Evolutionary conservation across 2,113 vertebrate genomes (phyloP).

Genomic region (Mionectes macconnelli): DNA sequence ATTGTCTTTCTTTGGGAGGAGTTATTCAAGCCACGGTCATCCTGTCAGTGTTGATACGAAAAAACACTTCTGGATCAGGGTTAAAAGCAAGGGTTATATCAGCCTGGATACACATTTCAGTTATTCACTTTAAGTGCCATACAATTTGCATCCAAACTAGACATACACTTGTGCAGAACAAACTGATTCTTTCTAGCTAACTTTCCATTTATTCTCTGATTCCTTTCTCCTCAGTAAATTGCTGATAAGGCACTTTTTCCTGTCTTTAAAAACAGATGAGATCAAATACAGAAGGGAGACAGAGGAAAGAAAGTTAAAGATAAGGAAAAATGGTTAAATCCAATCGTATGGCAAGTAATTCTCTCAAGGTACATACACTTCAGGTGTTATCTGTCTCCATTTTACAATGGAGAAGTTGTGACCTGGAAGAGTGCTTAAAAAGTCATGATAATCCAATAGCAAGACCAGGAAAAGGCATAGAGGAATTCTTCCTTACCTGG

Average conservation of each 20-base stretch:
- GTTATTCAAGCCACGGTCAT: not conserved
- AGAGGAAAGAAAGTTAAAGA: not conserved
- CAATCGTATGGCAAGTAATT: not conserved
- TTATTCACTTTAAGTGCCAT: not conserved
- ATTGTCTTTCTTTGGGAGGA: not conserved
- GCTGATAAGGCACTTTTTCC: not conserved
- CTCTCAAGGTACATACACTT: not conserved
- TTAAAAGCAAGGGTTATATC: constrained; percentile 12
- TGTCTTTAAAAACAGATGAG: not conserved
- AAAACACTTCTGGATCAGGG: not conserved
- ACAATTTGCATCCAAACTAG: not conserved
- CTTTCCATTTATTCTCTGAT: not conserved
- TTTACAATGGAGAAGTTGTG: not conserved
- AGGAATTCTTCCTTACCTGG: not conserved
- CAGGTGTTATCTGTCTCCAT: not conserved
- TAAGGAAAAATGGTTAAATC: not conserved
- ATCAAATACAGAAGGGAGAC: not conserved
- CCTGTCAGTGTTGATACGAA: not conserved
- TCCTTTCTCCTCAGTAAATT: not conserved
- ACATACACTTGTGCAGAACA: not conserved
- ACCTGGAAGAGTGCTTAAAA: not conserved
- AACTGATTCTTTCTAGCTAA: constrained; percentile 11
- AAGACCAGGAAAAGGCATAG: not conserved
- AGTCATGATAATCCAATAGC: not conserved
- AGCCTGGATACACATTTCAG: not conserved